Evolutionary conservation across 2,113 vertebrate species (phyloP).

Genomic region (Bubo scandiacus): DNA sequence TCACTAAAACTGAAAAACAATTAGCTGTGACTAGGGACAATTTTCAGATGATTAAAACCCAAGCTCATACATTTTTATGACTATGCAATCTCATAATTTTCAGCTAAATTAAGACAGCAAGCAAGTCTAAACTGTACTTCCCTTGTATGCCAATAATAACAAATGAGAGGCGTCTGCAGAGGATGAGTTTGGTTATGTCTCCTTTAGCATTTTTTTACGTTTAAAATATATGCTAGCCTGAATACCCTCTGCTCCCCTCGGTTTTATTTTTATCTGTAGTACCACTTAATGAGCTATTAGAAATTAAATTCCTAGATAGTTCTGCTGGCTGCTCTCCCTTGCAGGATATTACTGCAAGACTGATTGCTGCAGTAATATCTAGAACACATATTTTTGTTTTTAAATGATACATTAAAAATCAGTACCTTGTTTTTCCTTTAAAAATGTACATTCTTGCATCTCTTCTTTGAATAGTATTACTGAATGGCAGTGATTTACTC

Average conservation of each 20-base stretch:
- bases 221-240: neutral
- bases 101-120: neutral
- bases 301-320: conserved; percentile 15
- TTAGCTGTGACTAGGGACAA: neutral
- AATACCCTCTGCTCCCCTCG: neutral
- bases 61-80: conserved; percentile 31
- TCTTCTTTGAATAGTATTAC: neutral
- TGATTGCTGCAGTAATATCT: neutral
- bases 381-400: neutral
- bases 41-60: conserved; percentile 1
- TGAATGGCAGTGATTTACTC: neutral
- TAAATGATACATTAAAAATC: neutral
- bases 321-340: neutral
- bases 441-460: neutral
- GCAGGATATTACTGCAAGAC: neutral
- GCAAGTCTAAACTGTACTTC: neutral
- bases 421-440: neutral
- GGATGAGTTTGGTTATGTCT: neutral
- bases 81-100: neutral
- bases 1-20: neutral
- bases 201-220: neutral
- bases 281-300: conserved; percentile 28
- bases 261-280: conserved; percentile 32
- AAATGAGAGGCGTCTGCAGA: conserved; percentile 21
- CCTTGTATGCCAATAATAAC: conserved; percentile 18